phyloP scores from a whole-genome alignment of 2,888 invertebrate genomes.

The Noctua comes region DNA sequence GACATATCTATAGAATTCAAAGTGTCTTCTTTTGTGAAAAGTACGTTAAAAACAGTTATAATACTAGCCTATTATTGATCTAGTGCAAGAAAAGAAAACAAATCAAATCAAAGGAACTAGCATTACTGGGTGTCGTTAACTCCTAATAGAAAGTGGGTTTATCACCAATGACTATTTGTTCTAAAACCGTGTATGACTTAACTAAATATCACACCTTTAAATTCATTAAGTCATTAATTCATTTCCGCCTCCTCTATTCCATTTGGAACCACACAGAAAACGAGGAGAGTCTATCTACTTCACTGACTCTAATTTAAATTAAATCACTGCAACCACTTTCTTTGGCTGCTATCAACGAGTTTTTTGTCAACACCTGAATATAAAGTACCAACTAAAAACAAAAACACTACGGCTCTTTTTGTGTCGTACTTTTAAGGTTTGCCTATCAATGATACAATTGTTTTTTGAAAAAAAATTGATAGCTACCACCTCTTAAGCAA shows the following conservation, averaged over 20 bases:
- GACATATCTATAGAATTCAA: neutral
- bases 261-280: neutral
- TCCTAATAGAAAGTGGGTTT: neutral
- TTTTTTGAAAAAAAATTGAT: constrained; percentile 30
- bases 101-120: neutral
- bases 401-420: constrained; percentile 58
- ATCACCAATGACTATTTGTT: neutral
- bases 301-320: constrained; percentile 17
- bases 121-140: neutral
- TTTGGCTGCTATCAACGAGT: constrained; percentile 19
- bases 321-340: constrained; percentile 53
- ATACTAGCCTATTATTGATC: neutral
- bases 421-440: neutral
- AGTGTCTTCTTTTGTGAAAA: neutral
- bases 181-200: neutral
- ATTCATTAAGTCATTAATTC: neutral
- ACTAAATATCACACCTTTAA: neutral
- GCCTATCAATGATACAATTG: neutral
- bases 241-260: neutral
- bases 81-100: neutral
- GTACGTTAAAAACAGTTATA: neutral
- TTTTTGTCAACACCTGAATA: constrained; percentile 52
- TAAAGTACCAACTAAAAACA: constrained; percentile 32
- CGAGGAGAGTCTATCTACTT: neutral
- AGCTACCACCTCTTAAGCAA: constrained; percentile 5